A percentile compares a stretch with the other conserved stretches of the same genome.
These are phyloP conservation scores for Nycticryphes semicollaris DNA, from an alignment of 2,113 vertebrate species.

Conservation along the genomic window DNA sequence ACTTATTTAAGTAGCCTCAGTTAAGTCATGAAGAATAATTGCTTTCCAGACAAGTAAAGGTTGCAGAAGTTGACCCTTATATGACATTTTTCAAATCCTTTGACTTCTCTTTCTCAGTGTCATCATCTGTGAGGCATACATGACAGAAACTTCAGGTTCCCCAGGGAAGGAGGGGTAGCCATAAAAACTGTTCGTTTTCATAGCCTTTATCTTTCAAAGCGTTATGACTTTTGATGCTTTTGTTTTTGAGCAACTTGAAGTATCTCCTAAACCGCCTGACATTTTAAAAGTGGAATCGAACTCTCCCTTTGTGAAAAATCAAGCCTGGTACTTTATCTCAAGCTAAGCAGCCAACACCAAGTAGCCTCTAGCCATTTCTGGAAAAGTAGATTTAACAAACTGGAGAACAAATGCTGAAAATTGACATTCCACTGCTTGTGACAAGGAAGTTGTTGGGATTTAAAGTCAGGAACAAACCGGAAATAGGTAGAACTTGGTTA, in stretches of 20 bases:
- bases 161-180: neutral
- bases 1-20: neutral
- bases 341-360: neutral
- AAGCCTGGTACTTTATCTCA: neutral
- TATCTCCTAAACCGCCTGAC: neutral
- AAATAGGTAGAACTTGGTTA: neutral
- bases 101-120: neutral
- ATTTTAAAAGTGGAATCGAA: neutral
- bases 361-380: neutral
- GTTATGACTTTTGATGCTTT: neutral
- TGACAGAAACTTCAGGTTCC: neutral
- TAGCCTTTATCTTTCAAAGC: neutral
- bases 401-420: neutral
- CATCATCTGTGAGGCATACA: neutral
- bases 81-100: neutral
- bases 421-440: neutral
- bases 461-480: neutral
- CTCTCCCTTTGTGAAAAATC: neutral
- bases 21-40: conserved; percentile 3
- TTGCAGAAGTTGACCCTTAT: neutral
- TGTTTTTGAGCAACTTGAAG: neutral
- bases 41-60: neutral
- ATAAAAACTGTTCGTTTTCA: neutral
- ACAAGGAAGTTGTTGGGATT: neutral
- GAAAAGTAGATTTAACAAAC: neutral